phyloP scores from a whole-genome alignment of 2,797 vertebrate species.

The Apodemus agrarius region DNA sequence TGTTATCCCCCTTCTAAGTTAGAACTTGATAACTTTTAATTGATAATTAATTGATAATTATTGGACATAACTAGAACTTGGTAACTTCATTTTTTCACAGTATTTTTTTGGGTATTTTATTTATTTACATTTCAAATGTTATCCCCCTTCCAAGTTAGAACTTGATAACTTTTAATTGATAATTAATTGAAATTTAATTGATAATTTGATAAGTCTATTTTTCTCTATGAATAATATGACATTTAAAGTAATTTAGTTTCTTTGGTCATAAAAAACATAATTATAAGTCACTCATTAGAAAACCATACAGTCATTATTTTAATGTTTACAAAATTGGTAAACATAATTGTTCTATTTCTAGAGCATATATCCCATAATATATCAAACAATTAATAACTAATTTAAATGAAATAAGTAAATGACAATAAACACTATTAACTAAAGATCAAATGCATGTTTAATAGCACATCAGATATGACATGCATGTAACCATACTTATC shows the following conservation, averaged over 20 bases:
- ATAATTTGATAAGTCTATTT: background rate
- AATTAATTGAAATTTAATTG: too few relatives aligned
- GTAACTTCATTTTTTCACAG: background rate
- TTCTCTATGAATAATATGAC: background rate
- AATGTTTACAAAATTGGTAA: background rate
- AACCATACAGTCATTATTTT: background rate
- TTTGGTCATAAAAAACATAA: background rate
- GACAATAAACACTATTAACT: background rate
- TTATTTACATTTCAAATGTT: too few relatives aligned
- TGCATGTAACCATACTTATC: background rate
- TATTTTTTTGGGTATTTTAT: too few relatives aligned
- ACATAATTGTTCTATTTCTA: background rate
- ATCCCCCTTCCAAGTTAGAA: background rate
- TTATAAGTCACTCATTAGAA: background rate
- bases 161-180: background rate
- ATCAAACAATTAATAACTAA: background rate
- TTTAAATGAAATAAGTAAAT: background rate
- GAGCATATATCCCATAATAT: background rate
- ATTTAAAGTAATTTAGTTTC: conserved; percentile 5
- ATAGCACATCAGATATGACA: background rate
- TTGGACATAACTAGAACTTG: background rate
- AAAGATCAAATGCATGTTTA: background rate
- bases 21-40: background rate
- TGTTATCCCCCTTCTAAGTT: too few relatives aligned
- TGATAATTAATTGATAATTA: background rate